Base-by-base conservation (phyloP, 2,113 vertebrate genomes). In the Taurulus bubalis region DNA sequence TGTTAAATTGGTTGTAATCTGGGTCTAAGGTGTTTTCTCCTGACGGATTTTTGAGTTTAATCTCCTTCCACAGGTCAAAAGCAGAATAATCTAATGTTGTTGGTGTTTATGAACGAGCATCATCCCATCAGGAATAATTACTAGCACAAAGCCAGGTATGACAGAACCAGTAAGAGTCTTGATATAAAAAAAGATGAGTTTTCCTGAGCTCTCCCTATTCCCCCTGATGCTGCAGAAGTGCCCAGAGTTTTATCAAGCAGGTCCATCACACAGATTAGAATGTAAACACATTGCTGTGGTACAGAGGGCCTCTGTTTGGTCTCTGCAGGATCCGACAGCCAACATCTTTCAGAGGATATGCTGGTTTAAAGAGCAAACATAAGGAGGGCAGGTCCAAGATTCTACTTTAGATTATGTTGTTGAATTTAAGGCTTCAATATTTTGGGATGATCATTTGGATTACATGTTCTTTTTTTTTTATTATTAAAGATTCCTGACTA, bases 181-280 rank as follows among this genome's bases (percentile, higher is more conserved):
- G 64, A 40, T 76, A 36, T 45, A 14, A 0, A 12, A n/a, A 26
- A 47, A 80, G 59, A 51, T 11, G 1, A 28, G 8, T 20, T 80
- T 62, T 79, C 85, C 77, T 79, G 34, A 67, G 85, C 69, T 56
- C 65, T 2, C 53, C 36, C 64, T 75, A 85, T 85, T 66, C 0
- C 74, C 75, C 75, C 84, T 79, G 70, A 86, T 85, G 81, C 84
- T 83, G 84, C 84, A 87, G 79, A 85, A 84, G 63, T 79, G 72
- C 85, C 83, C 24, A 11, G 9, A 51, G 78, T 45, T 65, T 90
- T 92, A 92, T 93, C 89, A 79, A 66, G 40, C 42, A 80, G 69
- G 58, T 69, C 76, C 90, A 93, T 94, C 90, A 75, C 66, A 68
- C 68, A 84, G 85, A 91, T 92, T 77, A 87, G 74, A 92, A 91